Evolutionary conservation across 2,113 vertebrate genomes (phyloP).

Genomic region (Myiagra hebetior): DNA sequence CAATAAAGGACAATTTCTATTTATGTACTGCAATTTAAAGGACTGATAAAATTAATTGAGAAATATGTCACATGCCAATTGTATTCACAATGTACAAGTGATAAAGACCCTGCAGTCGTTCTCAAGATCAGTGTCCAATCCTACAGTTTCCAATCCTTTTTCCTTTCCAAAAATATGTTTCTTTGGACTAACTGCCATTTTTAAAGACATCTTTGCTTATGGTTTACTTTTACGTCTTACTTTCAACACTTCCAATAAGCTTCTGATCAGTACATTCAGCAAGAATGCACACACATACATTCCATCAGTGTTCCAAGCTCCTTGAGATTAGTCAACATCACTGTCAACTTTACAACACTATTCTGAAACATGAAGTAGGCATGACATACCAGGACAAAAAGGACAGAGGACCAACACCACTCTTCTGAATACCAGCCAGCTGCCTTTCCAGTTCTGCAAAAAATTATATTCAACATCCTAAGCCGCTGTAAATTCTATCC

Average conservation of each 20-base stretch:
- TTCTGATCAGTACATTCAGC: neutral
- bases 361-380: neutral
- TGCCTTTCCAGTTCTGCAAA: neutral
- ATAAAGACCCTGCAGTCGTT: neutral
- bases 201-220: neutral
- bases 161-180: neutral
- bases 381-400: neutral
- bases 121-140: neutral
- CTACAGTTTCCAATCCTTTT: neutral
- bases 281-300: neutral
- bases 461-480: neutral
- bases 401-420: neutral
- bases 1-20: neutral
- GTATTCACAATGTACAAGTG: neutral
- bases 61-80: neutral
- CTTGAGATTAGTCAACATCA: neutral
- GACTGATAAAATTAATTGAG: neutral
- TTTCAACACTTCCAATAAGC: neutral
- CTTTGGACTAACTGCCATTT: neutral
- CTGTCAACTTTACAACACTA: neutral
- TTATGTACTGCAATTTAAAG: neutral
- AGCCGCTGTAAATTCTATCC: neutral
- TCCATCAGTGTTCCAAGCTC: neutral
- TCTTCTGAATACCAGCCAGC: neutral
- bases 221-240: neutral